phyloP scores from a whole-genome alignment of 2,888 invertebrate species.

The Crioceris asparagi region DNA sequence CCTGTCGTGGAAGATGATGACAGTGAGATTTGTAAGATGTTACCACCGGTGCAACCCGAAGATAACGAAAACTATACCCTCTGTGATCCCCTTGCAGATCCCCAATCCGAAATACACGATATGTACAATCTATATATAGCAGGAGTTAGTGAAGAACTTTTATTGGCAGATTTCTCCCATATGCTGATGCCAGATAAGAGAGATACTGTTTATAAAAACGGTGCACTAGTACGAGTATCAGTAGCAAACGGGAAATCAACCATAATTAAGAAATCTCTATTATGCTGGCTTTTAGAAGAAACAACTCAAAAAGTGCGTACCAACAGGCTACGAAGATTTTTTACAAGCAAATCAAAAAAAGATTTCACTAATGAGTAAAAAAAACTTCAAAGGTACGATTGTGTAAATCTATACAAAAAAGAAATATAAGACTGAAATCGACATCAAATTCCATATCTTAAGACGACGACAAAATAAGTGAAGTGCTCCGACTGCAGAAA shows the following conservation, averaged over 20 bases:
- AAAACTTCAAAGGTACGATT: background rate
- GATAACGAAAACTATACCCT: background rate
- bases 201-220: constrained; percentile 1
- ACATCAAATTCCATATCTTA: background rate
- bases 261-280: constrained; percentile 3
- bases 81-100: background rate
- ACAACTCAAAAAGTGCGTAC: constrained; percentile 4
- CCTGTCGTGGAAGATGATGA: constrained; percentile 1
- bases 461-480: constrained; percentile 1
- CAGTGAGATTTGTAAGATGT: background rate
- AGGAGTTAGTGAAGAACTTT: constrained; percentile 3
- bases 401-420: background rate
- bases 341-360: background rate
- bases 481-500: background rate
- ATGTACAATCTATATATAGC: constrained; percentile 2
- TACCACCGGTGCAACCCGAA: background rate
- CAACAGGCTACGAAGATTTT: constrained; percentile 4
- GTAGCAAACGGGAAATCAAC: constrained; percentile 2
- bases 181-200: constrained; percentile 1
- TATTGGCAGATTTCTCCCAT: constrained; percentile 1
- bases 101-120: constrained; percentile 2
- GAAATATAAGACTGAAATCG: background rate
- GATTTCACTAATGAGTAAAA: no score
- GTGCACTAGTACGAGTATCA: constrained; percentile 3
- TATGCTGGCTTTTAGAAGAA: constrained; percentile 5